Evolutionary conservation across 2,888 invertebrate genomes (phyloP), one percentile per base, ranked within the genome.

Genomic region (Melolontha melolontha): DNA sequence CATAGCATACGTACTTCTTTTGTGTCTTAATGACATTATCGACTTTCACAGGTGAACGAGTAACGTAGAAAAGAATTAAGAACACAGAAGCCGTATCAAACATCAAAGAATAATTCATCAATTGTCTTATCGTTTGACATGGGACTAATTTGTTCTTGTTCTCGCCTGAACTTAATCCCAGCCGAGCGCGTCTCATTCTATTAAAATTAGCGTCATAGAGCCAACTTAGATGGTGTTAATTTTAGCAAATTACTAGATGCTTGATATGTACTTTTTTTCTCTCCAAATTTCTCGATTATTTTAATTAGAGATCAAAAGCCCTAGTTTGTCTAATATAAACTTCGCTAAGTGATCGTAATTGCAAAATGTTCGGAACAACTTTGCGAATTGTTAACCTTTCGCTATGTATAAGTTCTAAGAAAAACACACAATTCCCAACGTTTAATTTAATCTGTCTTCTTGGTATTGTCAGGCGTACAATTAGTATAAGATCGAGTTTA

Each of bases 261-360:
- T 11, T 10, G 44, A 59, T 59, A 27, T 44, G 29, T 29, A 5
- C 12, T 29, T 29, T 42, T 59, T 44, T 59, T 44, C 44, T 29
- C 7, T 12, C 16, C 44, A 5, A 44, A 59, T 44, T 44, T 11
- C 44, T 59, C 59, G 59, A 59, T 59, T 59, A 59, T 59, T 59
- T 59, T 59, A 59, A 59, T 59, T 59, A 59, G 42, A 59, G 59
- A 59, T 59, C 59, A 44, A 44, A 59, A 22, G 44, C 59, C 27
- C 44, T 16, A 55, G 41, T 41, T 59, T 27, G 27, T 44, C 44
- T 22, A 44, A 44, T 44, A 59, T 59, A 59, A 59, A 59, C 59
- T 59, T 59, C 40, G 29, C 29, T 44, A 59, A 59, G 44, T 47
- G 59, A 29, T 29, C 59, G 59, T 47, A 59, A 59, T 59, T 59